phyloP scores from a whole-genome alignment of 2,113 vertebrate species.

The Craseonycteris thonglongyai region DNA sequence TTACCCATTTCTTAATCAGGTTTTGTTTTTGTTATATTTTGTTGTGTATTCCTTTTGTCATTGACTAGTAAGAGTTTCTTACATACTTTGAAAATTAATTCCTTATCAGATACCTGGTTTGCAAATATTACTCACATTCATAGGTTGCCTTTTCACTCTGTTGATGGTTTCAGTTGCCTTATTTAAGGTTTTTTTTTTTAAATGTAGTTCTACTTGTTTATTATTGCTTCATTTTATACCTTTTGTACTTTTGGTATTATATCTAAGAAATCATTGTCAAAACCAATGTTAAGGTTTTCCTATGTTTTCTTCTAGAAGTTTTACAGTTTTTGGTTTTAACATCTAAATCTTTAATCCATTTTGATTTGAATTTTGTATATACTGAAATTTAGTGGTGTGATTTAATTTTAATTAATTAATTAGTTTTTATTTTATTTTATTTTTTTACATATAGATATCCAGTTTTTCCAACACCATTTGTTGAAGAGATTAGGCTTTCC shows the following conservation, averaged over 20 bases:
- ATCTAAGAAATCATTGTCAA: background rate
- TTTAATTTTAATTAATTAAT: background rate
- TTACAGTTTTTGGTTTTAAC: background rate
- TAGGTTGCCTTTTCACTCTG: background rate
- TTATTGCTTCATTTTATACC: background rate
- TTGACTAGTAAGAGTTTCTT: background rate
- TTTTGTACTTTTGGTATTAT: background rate
- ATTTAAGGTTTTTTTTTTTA: background rate
- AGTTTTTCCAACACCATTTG: background rate
- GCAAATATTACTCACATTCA: background rate
- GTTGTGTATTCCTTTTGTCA: no score
- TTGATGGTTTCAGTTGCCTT: background rate
- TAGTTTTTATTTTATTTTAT: no score
- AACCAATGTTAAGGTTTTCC: background rate
- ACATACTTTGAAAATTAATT: background rate
- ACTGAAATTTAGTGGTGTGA: background rate
- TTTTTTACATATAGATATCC: no score
- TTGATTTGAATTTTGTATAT: background rate
- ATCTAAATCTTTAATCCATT: background rate
- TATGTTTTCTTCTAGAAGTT: background rate
- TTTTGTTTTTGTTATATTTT: background rate
- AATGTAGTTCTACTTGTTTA: background rate
- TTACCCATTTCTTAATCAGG: background rate
- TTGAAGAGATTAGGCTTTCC: background rate
- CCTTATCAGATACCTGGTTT: background rate